Percentiles rank a stretch among this genome's conserved stretches.
Evolutionary conservation across 1,140 invertebrate species (phyloP).

Genomic region (Brachystomella parvula): DNA sequence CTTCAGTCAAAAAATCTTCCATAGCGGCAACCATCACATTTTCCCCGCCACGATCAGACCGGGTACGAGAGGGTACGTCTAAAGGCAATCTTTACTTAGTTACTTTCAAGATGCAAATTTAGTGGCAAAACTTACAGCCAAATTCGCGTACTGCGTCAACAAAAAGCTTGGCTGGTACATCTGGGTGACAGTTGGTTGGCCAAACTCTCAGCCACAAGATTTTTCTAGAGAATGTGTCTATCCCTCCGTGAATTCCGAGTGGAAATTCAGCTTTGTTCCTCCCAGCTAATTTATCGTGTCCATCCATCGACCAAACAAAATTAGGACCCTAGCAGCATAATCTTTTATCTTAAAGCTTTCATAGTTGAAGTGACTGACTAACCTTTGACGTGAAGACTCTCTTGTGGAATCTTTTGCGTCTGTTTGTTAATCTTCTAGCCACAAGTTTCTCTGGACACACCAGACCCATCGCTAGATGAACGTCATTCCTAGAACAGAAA

Average conservation of each 20-base stretch:
- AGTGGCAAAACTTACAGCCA: background rate
- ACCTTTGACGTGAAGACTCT: background rate
- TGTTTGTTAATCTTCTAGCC: background rate
- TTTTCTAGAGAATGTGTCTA: too few species aligned
- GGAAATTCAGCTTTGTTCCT: background rate
- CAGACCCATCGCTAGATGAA: background rate
- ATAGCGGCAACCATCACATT: background rate
- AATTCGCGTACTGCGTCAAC: background rate
- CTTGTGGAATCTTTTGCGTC: constrained; percentile 1
- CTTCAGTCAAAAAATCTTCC: background rate
- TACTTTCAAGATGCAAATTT: background rate
- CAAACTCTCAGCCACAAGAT: background rate
- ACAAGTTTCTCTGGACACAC: background rate
- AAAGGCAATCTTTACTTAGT: background rate
- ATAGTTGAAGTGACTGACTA: background rate
- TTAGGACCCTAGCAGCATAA: background rate
- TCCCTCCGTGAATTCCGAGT: background rate
- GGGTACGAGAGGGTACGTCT: background rate
- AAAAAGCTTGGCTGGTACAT: background rate
- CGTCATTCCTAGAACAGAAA: background rate
- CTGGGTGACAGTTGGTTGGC: background rate
- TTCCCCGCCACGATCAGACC: background rate
- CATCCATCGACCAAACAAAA: background rate
- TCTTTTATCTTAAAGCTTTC: background rate
- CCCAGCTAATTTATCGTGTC: background rate